Evolutionary conservation across 2,113 vertebrate species (phyloP), one percentile per base, ranked within the genome.

Genomic region (Platichthys flesus): DNA sequence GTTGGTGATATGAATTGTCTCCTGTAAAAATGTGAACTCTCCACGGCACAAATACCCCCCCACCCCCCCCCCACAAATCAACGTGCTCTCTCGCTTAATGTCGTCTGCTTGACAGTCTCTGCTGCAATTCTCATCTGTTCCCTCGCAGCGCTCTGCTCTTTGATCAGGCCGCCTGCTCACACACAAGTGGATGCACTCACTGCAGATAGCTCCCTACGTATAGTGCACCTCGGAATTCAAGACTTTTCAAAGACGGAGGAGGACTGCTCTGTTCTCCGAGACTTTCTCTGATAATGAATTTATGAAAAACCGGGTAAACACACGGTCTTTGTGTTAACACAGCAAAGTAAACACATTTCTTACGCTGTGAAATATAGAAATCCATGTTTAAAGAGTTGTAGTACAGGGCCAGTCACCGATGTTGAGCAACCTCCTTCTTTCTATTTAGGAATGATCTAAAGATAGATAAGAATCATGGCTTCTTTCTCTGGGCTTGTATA

Each of bases 91-190:
- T 16, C 28, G 18, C 37, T 31, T 51, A 47, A 51, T 79, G 45
- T 66, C 67, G 72, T 76, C 81, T 86, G 42, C 56, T 47, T 45
- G 23, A 76, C 66, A 75, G 74, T 79, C 73, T 21, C 35, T 78
- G 72, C 54, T 78, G 57, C 59, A 52, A n/a, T 6, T 60, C 69
- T 69, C 69, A 12, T 55, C 51, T 55, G 28, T 73, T 90, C 62
- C 51, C 71, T 62, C 66, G 1, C 20, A 86, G 76, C 76, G 60
- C 84, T 81, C 69, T 26, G 60, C 84, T 78, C 82, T 81, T 85
- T 79, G 75, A 82, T 78, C 73, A 64, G 54, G 35, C 60, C 60
- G 40, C 57, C 21, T 57, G 74, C 76, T 60, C 66, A 59, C 64
- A 68, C 69, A 81, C 21, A 67, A 77, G 58, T 31, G 15, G 65